Percentiles rank a stretch among this genome's conserved stretches.
Evolutionary conservation across 2,888 invertebrate species (phyloP).

Genomic region (Shargacucullia verbasci): DNA sequence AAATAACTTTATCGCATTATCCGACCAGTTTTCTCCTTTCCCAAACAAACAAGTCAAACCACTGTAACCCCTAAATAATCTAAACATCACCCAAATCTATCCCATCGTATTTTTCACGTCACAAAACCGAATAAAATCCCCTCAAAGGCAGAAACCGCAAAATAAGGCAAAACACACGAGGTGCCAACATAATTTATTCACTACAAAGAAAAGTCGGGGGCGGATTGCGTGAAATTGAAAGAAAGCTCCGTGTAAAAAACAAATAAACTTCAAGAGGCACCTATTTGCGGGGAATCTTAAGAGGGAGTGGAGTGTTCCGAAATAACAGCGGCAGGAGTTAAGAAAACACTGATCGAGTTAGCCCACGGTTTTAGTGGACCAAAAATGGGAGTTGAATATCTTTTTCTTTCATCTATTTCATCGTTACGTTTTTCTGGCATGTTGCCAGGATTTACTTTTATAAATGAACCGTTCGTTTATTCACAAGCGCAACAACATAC

Average conservation of each 20-base stretch:
- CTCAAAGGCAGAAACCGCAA: constrained; percentile 67
- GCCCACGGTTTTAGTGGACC: constrained; percentile 8
- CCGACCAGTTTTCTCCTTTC: constrained; percentile 32
- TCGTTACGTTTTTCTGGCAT: constrained; percentile 23
- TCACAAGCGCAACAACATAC: constrained; percentile 4
- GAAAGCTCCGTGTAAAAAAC: constrained; percentile 69
- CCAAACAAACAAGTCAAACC: constrained; percentile 37
- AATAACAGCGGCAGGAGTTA: constrained; percentile 12
- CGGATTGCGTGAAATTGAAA: constrained; percentile 83
- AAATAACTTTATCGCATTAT: constrained; percentile 38
- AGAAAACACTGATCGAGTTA: constrained; percentile 8
- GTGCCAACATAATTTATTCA: constrained; percentile 86
- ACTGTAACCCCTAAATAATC: constrained; percentile 47
- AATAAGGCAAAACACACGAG: constrained; percentile 75
- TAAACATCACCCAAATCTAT: constrained; percentile 46
- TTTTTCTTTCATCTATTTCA: constrained; percentile 17
- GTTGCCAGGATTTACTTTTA: constrained; percentile 35
- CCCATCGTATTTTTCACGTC: constrained; percentile 56
- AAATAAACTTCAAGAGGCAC: constrained; percentile 57
- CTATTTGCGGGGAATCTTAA: constrained; percentile 35
- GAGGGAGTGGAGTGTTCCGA: constrained; percentile 29
- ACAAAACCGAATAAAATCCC: constrained; percentile 66
- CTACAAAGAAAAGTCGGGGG: constrained; percentile 72
- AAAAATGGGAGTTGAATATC: constrained; percentile 10
- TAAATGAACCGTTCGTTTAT: constrained; percentile 27